Evolutionary conservation across 2,797 vertebrate species (phyloP).

Genomic region (Semaprochilodus insignis): DNA sequence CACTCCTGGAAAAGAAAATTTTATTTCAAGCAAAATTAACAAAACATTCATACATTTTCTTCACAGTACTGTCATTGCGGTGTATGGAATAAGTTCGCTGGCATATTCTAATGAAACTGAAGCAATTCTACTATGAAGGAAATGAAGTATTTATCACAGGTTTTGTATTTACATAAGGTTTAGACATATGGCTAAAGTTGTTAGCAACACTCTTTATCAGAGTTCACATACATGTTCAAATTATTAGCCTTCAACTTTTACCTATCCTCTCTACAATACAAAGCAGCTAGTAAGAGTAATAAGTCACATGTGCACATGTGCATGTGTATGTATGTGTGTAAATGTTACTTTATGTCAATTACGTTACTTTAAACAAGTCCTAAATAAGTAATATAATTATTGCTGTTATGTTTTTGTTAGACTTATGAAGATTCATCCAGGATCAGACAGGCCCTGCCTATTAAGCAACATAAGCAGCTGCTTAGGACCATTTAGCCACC

Average conservation of each 20-base stretch:
- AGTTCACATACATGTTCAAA: background rate
- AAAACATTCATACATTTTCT: background rate
- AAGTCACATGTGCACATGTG: no score
- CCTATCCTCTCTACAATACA: background rate
- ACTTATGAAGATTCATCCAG: no score
- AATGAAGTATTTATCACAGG: background rate
- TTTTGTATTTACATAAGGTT: constrained; percentile 25
- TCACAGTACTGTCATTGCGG: background rate
- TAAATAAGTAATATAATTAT: no score
- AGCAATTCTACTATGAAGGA: background rate
- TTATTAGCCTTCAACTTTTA: background rate
- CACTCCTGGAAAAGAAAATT: background rate
- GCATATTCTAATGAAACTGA: background rate
- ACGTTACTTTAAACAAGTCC: no score
- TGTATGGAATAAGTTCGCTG: background rate
- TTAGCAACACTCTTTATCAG: no score
- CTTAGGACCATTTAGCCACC: no score
- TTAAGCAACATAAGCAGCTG: no score
- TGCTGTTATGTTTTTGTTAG: no score
- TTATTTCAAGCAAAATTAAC: background rate
- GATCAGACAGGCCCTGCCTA: no score
- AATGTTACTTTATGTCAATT: no score
- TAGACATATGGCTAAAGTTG: background rate
- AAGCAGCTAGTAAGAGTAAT: background rate
- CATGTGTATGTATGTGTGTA: no score